phyloP scores from a whole-genome alignment of 2,113 vertebrate species.

The Gymnarchus niloticus region DNA sequence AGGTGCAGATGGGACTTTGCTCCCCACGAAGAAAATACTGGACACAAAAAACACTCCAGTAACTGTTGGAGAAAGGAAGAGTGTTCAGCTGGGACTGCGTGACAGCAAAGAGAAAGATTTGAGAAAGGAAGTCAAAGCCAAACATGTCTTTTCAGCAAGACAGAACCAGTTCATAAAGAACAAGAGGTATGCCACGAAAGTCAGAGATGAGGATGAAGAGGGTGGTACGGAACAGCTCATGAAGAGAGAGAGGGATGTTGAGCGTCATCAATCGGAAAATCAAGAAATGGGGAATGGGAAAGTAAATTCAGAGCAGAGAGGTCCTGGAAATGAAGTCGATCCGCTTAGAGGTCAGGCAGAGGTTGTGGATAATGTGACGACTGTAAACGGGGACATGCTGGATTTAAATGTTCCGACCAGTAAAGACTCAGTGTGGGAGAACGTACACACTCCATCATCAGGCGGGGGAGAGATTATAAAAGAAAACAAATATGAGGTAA shows the following conservation, averaged over 20 bases:
- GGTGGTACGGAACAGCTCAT: constrained; percentile 4
- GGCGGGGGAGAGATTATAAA: not conserved
- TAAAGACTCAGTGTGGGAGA: constrained; percentile 34
- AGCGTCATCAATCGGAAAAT: not conserved
- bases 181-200: constrained; percentile 46
- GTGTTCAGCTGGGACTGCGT: not conserved
- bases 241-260: constrained; percentile 17
- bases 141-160: constrained; percentile 57
- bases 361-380: constrained; percentile 44
- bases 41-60: constrained; percentile 29
- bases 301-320: constrained; percentile 15
- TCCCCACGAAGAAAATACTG: not conserved
- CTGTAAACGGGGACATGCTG: constrained; percentile 57
- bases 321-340: not conserved
- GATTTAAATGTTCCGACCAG: constrained; percentile 40
- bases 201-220: constrained; percentile 34
- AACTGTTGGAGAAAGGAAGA: constrained; percentile 25
- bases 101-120: constrained; percentile 25
- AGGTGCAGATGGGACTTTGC: no score
- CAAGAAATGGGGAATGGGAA: not conserved
- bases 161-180: constrained; percentile 67
- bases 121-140: constrained; percentile 39
- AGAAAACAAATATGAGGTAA: not conserved
- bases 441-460: not conserved
- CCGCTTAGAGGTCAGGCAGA: not conserved